Conservation (phyloP, 2,113 vertebrate genomes). For the Thryonomys swinderianus region DNA sequence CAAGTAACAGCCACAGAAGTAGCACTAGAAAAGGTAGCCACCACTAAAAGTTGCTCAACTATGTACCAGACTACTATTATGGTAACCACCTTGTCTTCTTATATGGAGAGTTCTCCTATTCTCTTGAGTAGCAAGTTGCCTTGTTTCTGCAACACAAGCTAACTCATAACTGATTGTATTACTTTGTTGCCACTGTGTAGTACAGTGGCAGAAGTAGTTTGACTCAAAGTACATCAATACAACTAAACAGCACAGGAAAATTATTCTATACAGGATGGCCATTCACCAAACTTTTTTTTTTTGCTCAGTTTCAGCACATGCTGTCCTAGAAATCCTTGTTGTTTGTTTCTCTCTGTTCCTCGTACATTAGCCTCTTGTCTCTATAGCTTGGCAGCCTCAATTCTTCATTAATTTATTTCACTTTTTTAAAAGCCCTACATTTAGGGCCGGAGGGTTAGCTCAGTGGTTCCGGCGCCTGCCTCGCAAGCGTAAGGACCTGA, state of each 20-base stretch:
- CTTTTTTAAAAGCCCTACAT: not conserved
- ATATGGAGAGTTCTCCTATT: not conserved
- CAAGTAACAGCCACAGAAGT: not conserved
- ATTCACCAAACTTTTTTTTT: not conserved
- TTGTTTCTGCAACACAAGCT: conserved; percentile 42
- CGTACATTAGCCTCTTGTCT: not conserved
- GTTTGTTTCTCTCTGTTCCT: not conserved
- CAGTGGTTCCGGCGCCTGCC: too few species aligned
- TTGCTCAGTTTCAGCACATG: not conserved
- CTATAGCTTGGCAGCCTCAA: not conserved
- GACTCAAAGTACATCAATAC: not conserved
- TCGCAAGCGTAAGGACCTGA: too few species aligned
- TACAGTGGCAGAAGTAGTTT: not conserved
- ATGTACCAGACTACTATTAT: not conserved
- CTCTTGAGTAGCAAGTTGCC: not conserved
- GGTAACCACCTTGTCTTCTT: not conserved
- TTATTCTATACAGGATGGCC: not conserved
- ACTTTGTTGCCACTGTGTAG: conserved; percentile 13
- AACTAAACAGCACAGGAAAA: not conserved
- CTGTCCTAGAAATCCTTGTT: not conserved
- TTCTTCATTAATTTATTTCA: not conserved
- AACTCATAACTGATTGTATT: not conserved
- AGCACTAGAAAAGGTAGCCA: not conserved
- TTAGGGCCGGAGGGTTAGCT: too few species aligned
- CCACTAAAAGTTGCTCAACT: conserved; percentile 6